Evolutionary conservation across 2,113 vertebrate species (phyloP).

Genomic region (Mesoclemmys tuberculata): DNA sequence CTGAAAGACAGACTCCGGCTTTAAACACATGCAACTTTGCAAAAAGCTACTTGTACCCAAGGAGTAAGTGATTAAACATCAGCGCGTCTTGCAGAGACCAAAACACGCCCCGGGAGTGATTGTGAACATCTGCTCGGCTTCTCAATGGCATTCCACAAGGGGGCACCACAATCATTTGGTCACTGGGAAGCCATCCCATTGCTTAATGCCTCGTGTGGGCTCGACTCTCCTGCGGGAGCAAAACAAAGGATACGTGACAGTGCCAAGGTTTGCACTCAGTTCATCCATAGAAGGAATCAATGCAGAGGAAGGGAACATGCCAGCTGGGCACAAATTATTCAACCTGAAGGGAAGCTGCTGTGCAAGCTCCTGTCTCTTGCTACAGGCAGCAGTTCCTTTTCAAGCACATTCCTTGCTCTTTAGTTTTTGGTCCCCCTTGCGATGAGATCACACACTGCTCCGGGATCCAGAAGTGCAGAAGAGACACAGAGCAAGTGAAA

Average conservation of each 20-base stretch:
- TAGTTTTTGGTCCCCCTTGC: neutral
- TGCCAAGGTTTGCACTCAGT: neutral
- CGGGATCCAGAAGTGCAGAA: neutral
- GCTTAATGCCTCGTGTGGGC: neutral
- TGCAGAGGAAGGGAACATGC: neutral
- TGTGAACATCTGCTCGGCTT: neutral
- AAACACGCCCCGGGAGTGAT: neutral
- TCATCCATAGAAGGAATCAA: neutral
- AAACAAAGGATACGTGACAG: neutral
- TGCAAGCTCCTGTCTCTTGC: neutral
- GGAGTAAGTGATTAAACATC: neutral
- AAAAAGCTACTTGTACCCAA: neutral
- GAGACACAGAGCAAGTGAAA: neutral
- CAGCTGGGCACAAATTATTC: neutral
- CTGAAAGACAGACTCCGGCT: neutral
- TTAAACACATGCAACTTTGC: neutral
- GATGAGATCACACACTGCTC: too few species aligned
- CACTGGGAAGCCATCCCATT: neutral
- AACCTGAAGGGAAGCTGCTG: neutral
- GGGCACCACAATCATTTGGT: neutral
- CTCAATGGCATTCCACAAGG: neutral
- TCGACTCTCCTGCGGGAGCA: neutral
- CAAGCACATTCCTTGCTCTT: neutral
- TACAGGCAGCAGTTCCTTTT: neutral
- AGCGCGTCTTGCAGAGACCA: neutral